phyloP scores from a whole-genome alignment of 2,113 vertebrate genomes.

The Takifugu flavidus region DNA sequence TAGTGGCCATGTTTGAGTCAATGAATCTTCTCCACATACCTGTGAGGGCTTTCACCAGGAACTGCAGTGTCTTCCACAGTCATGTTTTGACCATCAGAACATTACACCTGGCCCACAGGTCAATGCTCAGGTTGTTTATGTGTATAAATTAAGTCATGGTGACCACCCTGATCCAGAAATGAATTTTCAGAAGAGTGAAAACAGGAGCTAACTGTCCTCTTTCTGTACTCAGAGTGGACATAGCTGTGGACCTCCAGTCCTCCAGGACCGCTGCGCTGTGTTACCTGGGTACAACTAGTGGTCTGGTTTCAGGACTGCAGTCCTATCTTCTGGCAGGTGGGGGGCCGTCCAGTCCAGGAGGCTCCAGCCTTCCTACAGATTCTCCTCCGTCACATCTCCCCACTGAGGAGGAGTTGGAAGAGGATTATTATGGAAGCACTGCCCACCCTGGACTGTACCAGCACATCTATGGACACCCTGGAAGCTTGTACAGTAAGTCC shows the following conservation, averaged over 20 bases:
- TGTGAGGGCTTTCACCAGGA: too few relatives aligned
- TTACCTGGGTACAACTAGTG: constrained; percentile 53
- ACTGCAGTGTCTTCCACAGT: too few relatives aligned
- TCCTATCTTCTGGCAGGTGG: constrained; percentile 77
- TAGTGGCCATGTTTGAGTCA: too few relatives aligned
- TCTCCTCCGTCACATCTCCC: constrained; percentile 93
- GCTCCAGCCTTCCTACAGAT: constrained; percentile 92
- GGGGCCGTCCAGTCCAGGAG: constrained; percentile 87
- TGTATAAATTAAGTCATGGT: too few relatives aligned
- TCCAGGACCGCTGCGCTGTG: constrained; percentile 66
- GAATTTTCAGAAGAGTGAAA: not conserved
- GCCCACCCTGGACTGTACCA: constrained; percentile 82
- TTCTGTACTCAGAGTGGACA: constrained; percentile 42
- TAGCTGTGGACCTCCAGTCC: constrained; percentile 36
- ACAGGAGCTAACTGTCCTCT: too few relatives aligned
- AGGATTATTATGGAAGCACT: constrained; percentile 87
- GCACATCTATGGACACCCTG: constrained; percentile 86
- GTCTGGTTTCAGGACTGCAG: constrained; percentile 84
- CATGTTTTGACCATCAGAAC: too few relatives aligned
- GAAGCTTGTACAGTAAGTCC: constrained; percentile 78
- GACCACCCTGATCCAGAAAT: not conserved
- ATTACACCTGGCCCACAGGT: too few relatives aligned
- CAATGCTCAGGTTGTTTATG: too few relatives aligned
- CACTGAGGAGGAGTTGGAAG: constrained; percentile 92
- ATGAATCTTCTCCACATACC: too few relatives aligned